phyloP scores from a whole-genome alignment of 2,888 invertebrate species.

The Pogonocherus hispidulus region DNA sequence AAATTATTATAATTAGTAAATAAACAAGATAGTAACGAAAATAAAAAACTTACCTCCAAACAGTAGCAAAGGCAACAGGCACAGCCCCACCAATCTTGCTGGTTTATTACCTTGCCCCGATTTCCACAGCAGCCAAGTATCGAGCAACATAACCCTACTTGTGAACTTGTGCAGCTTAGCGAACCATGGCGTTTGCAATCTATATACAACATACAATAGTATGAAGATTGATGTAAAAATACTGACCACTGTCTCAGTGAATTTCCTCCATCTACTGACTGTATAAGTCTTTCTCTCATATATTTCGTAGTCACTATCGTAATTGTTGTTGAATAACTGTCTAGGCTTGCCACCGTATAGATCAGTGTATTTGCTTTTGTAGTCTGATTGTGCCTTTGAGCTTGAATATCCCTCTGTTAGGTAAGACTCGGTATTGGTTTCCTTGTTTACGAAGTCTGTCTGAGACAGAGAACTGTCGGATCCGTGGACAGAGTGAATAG shows the following conservation, averaged over 20 bases:
- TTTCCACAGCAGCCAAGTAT: slow-evolving; percentile 65
- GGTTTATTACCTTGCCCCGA: slow-evolving; percentile 49
- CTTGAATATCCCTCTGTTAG: slow-evolving; percentile 5
- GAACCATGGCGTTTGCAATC: slow-evolving; percentile 55
- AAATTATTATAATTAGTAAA: too few species aligned
- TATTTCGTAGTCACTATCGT: slow-evolving; percentile 40
- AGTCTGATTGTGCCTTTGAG: slow-evolving; percentile 17
- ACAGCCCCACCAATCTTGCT: slow-evolving; percentile 60
- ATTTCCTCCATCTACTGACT: slow-evolving; percentile 41
- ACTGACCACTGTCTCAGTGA: slow-evolving; percentile 33
- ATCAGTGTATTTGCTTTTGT: slow-evolving; percentile 15
- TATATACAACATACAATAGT: slow-evolving; percentile 52
- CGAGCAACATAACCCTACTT: slow-evolving; percentile 64
- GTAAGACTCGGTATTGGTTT: slow-evolving; percentile 61
- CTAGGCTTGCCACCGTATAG: slow-evolving; percentile 28
- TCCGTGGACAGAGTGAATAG: slow-evolving; percentile 68
- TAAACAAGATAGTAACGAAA: too few species aligned
- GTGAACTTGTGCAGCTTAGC: slow-evolving; percentile 60
- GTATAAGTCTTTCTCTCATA: slow-evolving; percentile 38
- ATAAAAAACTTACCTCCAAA: slow-evolving; percentile 71
- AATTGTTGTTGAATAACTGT: slow-evolving; percentile 53
- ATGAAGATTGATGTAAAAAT: slow-evolving; percentile 51
- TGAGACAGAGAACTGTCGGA: slow-evolving; percentile 31
- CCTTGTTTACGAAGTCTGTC: slow-evolving; percentile 52
- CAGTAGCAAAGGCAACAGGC: slow-evolving; percentile 72